Base-by-base conservation (phyloP, 2,113 vertebrate genomes). In the Setophaga kirtlandii region DNA sequence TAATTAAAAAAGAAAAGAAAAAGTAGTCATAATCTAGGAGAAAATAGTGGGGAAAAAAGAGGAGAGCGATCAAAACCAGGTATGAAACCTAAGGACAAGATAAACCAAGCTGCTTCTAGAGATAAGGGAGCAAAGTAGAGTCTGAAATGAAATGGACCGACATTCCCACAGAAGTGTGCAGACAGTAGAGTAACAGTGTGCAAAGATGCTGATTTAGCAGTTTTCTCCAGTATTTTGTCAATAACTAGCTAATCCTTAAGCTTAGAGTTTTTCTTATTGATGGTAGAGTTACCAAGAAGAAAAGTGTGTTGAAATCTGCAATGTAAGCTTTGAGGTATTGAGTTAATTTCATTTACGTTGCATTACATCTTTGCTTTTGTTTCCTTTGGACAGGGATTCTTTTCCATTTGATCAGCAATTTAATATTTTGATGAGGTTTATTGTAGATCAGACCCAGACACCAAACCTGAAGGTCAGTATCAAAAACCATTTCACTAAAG, bases 381-480 rank as follows among this genome's bases (percentile, higher is more conserved):
- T 90, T 92, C 88, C 60, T 91, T 84, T 95, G 81, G 25, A 93
- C 93, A 99, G 99, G 94, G 99, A 99, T 93, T 99, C 99, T 58
- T 99, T 99, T 96, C 99, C 99, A 3, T 99, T 99, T 87, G 99
- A 99, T 97, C 99, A 99, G 44, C 99, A 99, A 56, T 99, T 99
- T 98, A 99, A 99, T 95, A 99, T 99, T 90, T 97, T 99, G 96
- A 99, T 99, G 99, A 98, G 99, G 90, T 99, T 99, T 94, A 99
- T 99, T 92, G 99, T 99, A 69, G 99, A 99, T 98, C 99, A 99
- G 96, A 99, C 99, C 50, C 99, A 99, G 97, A 99, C 99, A 47
- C 99, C 99, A 77, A 99, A 99, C 95, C 98, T 99, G 42, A 99
- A 99, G 99, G 99, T 99, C 79, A 84, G 97, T 97, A 89, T 87